These are phyloP conservation scores for Cynaeus angustus DNA, from an alignment of 2,888 invertebrate species.

Conservation along the genomic window DNA sequence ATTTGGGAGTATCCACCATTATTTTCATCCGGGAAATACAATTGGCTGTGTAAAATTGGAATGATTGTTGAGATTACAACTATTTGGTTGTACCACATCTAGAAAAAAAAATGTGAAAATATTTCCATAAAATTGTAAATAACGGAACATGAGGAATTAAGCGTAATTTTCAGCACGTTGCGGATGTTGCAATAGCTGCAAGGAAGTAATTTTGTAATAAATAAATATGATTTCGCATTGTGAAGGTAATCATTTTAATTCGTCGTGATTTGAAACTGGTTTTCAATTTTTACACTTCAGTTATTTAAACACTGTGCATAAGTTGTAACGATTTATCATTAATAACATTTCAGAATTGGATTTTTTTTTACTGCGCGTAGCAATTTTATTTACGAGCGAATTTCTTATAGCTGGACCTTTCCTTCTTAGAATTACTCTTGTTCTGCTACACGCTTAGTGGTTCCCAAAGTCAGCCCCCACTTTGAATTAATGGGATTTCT, in stretches of 20 bases:
- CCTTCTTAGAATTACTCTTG: too few relatives aligned
- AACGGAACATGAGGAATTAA: conserved; percentile 22
- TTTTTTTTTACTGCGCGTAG: too few relatives aligned
- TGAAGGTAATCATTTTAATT: not conserved
- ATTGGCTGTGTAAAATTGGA: conserved; percentile 30
- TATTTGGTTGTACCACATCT: conserved; percentile 30
- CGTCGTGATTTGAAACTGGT: not conserved
- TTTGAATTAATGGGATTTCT: too few relatives aligned
- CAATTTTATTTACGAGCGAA: too few relatives aligned
- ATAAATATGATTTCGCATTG: conserved; percentile 20
- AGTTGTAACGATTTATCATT: too few relatives aligned
- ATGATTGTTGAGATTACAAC: conserved; percentile 20
- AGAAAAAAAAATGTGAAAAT: conserved; percentile 12
- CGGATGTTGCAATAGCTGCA: conserved; percentile 24
- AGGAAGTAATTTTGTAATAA: conserved; percentile 32
- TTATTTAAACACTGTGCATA: too few relatives aligned
- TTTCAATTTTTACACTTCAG: too few relatives aligned
- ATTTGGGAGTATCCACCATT: conserved; percentile 27
- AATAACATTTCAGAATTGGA: too few relatives aligned
- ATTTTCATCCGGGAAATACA: conserved; percentile 41
- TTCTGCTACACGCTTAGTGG: too few relatives aligned
- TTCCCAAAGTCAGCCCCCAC: too few relatives aligned
- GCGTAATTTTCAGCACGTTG: conserved; percentile 8
- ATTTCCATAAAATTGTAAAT: conserved; percentile 1
- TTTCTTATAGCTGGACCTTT: too few relatives aligned